A percentile compares a stretch with the other conserved stretches of the same genome.
Evolutionary conservation across 2,888 invertebrate species (phyloP).

Genomic region (Microctonus brassicae): DNA sequence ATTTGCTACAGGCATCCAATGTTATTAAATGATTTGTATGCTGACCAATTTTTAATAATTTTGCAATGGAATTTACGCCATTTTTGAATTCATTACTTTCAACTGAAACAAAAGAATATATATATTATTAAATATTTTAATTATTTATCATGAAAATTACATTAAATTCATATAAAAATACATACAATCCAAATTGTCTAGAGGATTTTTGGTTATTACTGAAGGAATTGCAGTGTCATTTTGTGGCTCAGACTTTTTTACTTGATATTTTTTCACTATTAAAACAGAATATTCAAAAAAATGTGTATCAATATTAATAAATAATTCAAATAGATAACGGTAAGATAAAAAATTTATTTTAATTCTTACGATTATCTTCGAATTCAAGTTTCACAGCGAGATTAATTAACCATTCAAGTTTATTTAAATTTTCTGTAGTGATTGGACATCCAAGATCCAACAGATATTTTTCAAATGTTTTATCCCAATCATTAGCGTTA

Average conservation of each 20-base stretch:
- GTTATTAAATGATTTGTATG: slow-evolving; percentile 86
- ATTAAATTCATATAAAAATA: slow-evolving; percentile 49
- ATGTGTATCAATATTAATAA: slow-evolving; percentile 18
- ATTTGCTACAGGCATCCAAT: slow-evolving; percentile 77
- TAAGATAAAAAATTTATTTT: slow-evolving; percentile 16
- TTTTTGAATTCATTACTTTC: slow-evolving; percentile 84
- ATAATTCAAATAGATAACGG: slow-evolving; percentile 4
- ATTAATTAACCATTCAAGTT: slow-evolving; percentile 88
- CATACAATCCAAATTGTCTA: slow-evolving; percentile 90
- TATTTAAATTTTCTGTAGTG: slow-evolving; percentile 75
- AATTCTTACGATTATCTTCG: slow-evolving; percentile 79
- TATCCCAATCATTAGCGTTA: slow-evolving; percentile 78
- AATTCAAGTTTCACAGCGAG: slow-evolving; percentile 88
- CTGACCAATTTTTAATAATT: slow-evolving; percentile 82
- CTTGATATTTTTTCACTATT: slow-evolving; percentile 75
- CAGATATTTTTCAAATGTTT: slow-evolving; percentile 81
- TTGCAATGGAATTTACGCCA: slow-evolving; percentile 85
- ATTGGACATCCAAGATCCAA: slow-evolving; percentile 82
- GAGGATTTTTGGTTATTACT: slow-evolving; percentile 83
- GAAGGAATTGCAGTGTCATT: slow-evolving; percentile 76
- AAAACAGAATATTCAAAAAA: slow-evolving; percentile 25
- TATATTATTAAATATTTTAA: background rate
- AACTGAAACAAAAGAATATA: slow-evolving; percentile 72
- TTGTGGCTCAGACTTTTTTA: slow-evolving; percentile 73
- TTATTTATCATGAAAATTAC: slow-evolving; percentile 5